Conservation (phyloP, 2,113 vertebrate species). For the Sorex araneus region DNA sequence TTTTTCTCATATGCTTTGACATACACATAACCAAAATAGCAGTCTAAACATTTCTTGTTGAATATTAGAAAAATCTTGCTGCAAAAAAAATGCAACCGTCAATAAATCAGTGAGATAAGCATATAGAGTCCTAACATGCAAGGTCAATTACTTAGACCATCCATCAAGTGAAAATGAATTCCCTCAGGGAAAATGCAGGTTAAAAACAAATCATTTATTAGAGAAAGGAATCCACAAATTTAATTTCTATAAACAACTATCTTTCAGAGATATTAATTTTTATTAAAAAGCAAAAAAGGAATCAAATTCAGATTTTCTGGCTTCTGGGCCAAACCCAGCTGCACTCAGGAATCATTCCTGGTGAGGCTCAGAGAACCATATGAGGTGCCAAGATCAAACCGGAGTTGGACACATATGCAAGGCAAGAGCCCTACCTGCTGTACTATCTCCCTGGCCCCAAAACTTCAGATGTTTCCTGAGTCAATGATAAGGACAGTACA, state of each 20-base stretch:
- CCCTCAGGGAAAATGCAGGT: conserved; percentile 5
- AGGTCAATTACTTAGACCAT: conserved; percentile 50
- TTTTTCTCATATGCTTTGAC: conserved; percentile 12
- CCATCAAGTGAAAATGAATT: conserved; percentile 47
- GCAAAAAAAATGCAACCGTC: conserved; percentile 42
- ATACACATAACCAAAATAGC: conserved; percentile 39
- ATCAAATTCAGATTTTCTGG: neutral
- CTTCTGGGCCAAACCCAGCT: no score
- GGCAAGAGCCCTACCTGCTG: no score
- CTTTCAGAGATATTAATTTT: conserved; percentile 22
- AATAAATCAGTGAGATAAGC: conserved; percentile 41
- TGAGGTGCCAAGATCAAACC: no score
- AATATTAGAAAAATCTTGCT: conserved; percentile 61
- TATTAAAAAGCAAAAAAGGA: conserved; percentile 28
- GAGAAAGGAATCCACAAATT: conserved; percentile 52
- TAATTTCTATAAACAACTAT: conserved; percentile 57
- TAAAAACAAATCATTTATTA: conserved; percentile 57
- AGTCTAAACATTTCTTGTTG: conserved; percentile 34
- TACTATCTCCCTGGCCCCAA: no score
- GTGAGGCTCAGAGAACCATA: no score
- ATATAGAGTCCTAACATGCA: neutral
- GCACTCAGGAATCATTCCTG: no score
- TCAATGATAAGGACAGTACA: conserved; percentile 40
- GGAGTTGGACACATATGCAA: no score
- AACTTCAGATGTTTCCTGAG: neutral